Conservation (phyloP, 2,797 vertebrate species). For the Danio albolineatus region DNA sequence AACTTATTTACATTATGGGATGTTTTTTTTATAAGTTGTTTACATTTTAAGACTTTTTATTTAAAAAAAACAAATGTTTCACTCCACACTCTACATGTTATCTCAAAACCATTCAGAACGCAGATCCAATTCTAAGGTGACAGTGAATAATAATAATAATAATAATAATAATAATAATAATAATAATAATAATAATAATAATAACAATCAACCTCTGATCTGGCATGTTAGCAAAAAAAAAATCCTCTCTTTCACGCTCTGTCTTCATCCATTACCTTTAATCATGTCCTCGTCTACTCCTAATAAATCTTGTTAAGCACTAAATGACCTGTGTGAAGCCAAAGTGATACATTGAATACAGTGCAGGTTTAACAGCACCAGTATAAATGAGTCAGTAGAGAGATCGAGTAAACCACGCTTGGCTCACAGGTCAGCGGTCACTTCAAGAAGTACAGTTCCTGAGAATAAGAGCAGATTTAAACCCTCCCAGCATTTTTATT, state of each 20-base stretch:
- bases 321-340: slow-evolving; percentile 17
- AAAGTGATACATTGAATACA: slow-evolving; percentile 20
- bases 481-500: neutral
- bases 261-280: neutral
- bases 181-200: too few relatives aligned
- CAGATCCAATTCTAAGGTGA: too few relatives aligned
- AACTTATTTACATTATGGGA: too few relatives aligned
- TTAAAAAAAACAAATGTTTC: too few relatives aligned
- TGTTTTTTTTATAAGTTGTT: too few relatives aligned
- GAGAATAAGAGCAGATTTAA: neutral
- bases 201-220: neutral
- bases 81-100: too few relatives aligned
- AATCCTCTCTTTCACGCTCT: neutral
- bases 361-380: neutral
- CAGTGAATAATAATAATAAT: too few relatives aligned
- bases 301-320: slow-evolving; percentile 42
- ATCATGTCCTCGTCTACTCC: slow-evolving; percentile 6
- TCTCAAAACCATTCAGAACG: too few relatives aligned
- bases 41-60: too few relatives aligned
- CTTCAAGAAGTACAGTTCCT: neutral
- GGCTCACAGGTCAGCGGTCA: neutral
- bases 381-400: neutral
- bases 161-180: too few relatives aligned
- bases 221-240: neutral
- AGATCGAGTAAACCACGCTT: neutral